A percentile compares a stretch with the other conserved stretches of the same genome.
These are phyloP conservation scores for human DNA, from an alignment of 2,113 vertebrate species.

Conservation along the genomic window GRCh38 chr7:12778001-12778500, in stretches of 20 bases:
- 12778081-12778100: neutral
- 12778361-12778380: neutral
- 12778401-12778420: neutral
- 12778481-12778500: neutral
- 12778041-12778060: neutral
- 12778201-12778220: neutral
- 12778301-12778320: neutral
- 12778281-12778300: neutral
- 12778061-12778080: neutral
- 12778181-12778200: neutral
- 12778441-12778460: neutral
- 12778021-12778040: neutral
- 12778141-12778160: neutral
- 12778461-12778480: neutral
- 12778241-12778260: neutral
- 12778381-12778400: neutral
- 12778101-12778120: neutral
- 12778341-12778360: neutral
- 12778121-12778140: neutral
- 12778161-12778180: neutral
- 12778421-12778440: neutral
- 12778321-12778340: neutral
- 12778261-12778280: neutral
- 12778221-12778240: neutral
- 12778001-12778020: neutral